Evolutionary conservation across 2,113 vertebrate species (phyloP).

Genomic region (Pachypanchax playfairii): DNA sequence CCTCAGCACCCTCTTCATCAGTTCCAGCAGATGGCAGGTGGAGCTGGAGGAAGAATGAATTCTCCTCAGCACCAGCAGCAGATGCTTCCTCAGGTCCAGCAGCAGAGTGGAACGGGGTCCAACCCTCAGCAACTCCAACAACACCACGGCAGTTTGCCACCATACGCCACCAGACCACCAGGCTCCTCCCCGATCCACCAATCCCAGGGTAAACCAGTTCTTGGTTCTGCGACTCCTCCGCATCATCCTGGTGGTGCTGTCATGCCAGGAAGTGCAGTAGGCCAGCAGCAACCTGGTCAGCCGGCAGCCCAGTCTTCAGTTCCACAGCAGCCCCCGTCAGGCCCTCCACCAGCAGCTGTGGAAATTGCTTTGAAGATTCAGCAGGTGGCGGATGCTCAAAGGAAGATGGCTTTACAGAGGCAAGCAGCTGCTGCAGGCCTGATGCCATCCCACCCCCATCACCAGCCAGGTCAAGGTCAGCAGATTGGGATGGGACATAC

Average conservation of each 20-base stretch:
- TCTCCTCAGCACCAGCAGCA: constrained; percentile 77
- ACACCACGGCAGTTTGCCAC: constrained; percentile 80
- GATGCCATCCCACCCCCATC: constrained; percentile 82
- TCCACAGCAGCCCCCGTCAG: constrained; percentile 77
- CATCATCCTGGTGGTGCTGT: constrained; percentile 81
- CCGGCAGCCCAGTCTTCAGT: constrained; percentile 47
- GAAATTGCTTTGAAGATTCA: constrained; percentile 99
- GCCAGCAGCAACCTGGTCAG: constrained; percentile 83
- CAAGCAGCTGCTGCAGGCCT: constrained; percentile 77
- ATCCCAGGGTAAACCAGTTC: constrained; percentile 92
- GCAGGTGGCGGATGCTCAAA: constrained; percentile 92
- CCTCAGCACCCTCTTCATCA: constrained; percentile 87
- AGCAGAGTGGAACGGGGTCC: constrained; percentile 68
- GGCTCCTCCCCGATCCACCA: constrained; percentile 87
- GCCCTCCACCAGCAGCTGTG: constrained; percentile 95
- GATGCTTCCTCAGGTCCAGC: too few relatives aligned
- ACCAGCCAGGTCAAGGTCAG: constrained; percentile 84
- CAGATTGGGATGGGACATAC: constrained; percentile 87
- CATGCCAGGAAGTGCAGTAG: constrained; percentile 80
- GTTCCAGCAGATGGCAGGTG: constrained; percentile 83
- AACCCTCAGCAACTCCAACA: constrained; percentile 80
- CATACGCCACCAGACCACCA: constrained; percentile 82
- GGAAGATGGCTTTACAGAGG: constrained; percentile 94
- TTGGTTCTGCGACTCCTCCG: constrained; percentile 87
- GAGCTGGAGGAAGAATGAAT: constrained; percentile 79